Evolutionary conservation across 1,140 invertebrate species (phyloP), one percentile per base, ranked within the genome.

Genomic region (Streblospio benedicti): DNA sequence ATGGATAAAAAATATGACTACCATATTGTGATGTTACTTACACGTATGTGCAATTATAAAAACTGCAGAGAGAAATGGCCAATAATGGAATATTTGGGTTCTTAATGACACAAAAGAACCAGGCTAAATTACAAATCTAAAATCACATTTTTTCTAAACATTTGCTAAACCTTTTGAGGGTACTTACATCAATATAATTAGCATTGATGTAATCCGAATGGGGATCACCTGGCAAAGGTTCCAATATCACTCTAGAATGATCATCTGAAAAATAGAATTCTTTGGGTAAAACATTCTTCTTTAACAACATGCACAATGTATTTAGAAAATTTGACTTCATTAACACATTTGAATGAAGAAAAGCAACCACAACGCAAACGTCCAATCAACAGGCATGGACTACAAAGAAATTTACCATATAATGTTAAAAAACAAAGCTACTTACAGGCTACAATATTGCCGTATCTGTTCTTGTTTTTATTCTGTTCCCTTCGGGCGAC

Each of bases 401-500:
- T 20, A 2, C 18, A 23, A 44, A 44, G 18, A 3, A 23, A 56
- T 2, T 6, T 0, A 32, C 31, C n/a, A 51, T 6, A 57, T 6
- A 5, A 43, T 25, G 23, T 30, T n/a, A 57, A 64, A 64, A 60
- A 31, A 20, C 35, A 44, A 49, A 38, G 33, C 14, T 56, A 53
- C 84, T 85, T 82, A 93, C 91, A 96, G 50, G 93, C 91, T 64
- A 93, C 87, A 64, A 97, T 96, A 71, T 96, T 96, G 16, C 93
- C 81, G 77, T 96, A 97, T 76, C 93, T 83, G 79, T 96, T 96
- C 77, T 96, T 96, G 53, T 86, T 81, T 73, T 91, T 89, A 75
- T 97, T 97, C 69, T 96, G 92, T 31, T 65, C 64, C 67, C 65
- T 67, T 43, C 65, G 61, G 20, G 74, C 72, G 27, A 69, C 67